These are phyloP conservation scores for Marronus borbonicus DNA, from an alignment of 2,888 invertebrate genomes.

Conservation along the genomic window DNA sequence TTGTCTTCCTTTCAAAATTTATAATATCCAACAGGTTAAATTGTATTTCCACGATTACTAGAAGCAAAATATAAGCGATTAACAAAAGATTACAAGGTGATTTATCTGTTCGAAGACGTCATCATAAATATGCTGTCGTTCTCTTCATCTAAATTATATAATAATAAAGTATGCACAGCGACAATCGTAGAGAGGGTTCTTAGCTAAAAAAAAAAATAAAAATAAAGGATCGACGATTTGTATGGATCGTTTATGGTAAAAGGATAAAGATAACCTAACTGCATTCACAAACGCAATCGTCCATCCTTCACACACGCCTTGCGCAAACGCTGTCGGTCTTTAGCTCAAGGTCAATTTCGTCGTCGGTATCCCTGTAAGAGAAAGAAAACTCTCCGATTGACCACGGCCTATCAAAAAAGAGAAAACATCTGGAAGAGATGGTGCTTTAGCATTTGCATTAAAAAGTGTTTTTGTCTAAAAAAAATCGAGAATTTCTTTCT, in stretches of 20 bases:
- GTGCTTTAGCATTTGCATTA: background rate
- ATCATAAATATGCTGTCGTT: background rate
- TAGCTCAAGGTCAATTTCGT: slow-evolving; percentile 59
- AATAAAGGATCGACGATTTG: slow-evolving; percentile 52
- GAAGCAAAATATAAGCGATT: background rate
- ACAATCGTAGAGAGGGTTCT: slow-evolving; percentile 66
- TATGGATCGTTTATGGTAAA: slow-evolving; percentile 56
- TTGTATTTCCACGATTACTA: no score
- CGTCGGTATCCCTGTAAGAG: slow-evolving; percentile 65
- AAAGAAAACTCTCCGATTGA: slow-evolving; percentile 57
- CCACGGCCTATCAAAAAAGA: slow-evolving; percentile 56
- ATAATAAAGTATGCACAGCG: slow-evolving; percentile 33
- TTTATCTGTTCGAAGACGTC: slow-evolving; percentile 2
- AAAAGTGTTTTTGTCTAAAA: no score
- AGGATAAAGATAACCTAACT: slow-evolving; percentile 59
- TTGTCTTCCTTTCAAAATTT: no score
- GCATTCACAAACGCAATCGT: slow-evolving; percentile 56
- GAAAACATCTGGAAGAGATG: slow-evolving; percentile 35
- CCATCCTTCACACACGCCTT: slow-evolving; percentile 60
- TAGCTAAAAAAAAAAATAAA: slow-evolving; percentile 52
- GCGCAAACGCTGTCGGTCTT: slow-evolving; percentile 67
- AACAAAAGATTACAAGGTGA: slow-evolving; percentile 3
- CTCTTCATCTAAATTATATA: slow-evolving; percentile 5
- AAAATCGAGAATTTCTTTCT: no score
- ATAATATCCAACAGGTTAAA: no score